These are phyloP conservation scores for Euleptes europaea DNA, from an alignment of 2,113 vertebrate genomes.

Conservation along the genomic window DNA sequence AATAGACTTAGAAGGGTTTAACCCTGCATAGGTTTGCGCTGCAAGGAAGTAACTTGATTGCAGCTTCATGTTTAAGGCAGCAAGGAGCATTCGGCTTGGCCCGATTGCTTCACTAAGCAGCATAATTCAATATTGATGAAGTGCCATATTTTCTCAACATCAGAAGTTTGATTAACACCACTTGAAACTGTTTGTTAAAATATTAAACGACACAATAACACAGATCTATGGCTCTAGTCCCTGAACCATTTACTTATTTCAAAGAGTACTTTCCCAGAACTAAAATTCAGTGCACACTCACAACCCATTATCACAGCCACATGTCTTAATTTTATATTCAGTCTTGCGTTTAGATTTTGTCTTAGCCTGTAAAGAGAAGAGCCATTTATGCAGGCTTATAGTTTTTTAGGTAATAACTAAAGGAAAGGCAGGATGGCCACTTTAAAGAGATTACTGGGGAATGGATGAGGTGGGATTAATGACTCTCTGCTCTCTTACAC, in stretches of 20 bases:
- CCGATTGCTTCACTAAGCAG: background rate
- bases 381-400: constrained; percentile 9
- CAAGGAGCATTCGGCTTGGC: background rate
- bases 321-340: constrained; percentile 6
- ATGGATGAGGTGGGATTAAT: constrained; percentile 13
- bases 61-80: background rate
- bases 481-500: constrained; percentile 20
- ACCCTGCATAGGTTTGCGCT: too few relatives aligned
- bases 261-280: background rate
- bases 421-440: constrained; percentile 12
- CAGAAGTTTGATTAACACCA: background rate
- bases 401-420: constrained; percentile 17
- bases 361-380: constrained; percentile 35
- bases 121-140: constrained; percentile 1
- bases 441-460: constrained; percentile 41
- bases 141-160: background rate
- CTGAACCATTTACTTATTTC: background rate
- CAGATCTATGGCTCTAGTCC: background rate
- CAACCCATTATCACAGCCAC: background rate
- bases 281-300: background rate
- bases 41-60: background rate
- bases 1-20: too few relatives aligned
- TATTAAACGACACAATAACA: constrained; percentile 2
- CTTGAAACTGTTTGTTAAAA: constrained; percentile 1
- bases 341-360: constrained; percentile 6